Conservation (phyloP, 2,888 invertebrate genomes). For the Oscheius sp. region DNA sequence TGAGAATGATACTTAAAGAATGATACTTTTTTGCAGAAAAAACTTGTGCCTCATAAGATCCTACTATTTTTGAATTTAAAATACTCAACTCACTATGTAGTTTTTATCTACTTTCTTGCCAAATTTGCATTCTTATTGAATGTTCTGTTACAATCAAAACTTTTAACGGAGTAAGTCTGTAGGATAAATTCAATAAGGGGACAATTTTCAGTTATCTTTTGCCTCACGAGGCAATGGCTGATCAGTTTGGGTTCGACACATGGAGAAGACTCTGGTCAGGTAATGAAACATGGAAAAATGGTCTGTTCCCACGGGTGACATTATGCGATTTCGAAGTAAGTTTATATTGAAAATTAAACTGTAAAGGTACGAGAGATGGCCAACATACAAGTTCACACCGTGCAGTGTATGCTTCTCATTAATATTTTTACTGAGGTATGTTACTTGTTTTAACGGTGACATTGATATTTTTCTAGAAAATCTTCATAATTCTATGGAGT, state of each 20-base stretch:
- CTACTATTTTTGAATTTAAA: slow-evolving; percentile 61
- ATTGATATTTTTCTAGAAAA: slow-evolving; percentile 68
- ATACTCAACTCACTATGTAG: slow-evolving; percentile 60
- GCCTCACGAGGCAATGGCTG: slow-evolving; percentile 32
- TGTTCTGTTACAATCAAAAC: slow-evolving; percentile 49
- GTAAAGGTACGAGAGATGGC: slow-evolving; percentile 69
- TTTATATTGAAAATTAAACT: background rate
- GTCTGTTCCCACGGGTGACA: slow-evolving; percentile 68
- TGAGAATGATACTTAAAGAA: slow-evolving; percentile 31
- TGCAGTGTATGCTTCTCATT: slow-evolving; percentile 68
- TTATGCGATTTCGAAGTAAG: slow-evolving; percentile 69
- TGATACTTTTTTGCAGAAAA: slow-evolving; percentile 59
- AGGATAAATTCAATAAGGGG: background rate
- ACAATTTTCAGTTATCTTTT: slow-evolving; percentile 52
- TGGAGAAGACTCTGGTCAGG: slow-evolving; percentile 57
- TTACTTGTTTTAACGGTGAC: slow-evolving; percentile 25
- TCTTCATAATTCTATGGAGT: slow-evolving; percentile 61
- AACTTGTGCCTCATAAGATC: slow-evolving; percentile 58
- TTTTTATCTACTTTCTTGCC: slow-evolving; percentile 63
- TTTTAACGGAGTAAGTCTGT: slow-evolving; percentile 48
- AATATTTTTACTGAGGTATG: slow-evolving; percentile 67
- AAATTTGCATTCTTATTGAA: slow-evolving; percentile 60
- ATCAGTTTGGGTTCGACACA: slow-evolving; percentile 58
- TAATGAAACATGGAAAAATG: slow-evolving; percentile 66
- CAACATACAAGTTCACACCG: slow-evolving; percentile 65